A percentile compares a stretch with the other conserved stretches of the same genome.
These are phyloP conservation scores for Bombus turneri DNA, from an alignment of 1,140 invertebrate species.

Conservation along the genomic window DNA sequence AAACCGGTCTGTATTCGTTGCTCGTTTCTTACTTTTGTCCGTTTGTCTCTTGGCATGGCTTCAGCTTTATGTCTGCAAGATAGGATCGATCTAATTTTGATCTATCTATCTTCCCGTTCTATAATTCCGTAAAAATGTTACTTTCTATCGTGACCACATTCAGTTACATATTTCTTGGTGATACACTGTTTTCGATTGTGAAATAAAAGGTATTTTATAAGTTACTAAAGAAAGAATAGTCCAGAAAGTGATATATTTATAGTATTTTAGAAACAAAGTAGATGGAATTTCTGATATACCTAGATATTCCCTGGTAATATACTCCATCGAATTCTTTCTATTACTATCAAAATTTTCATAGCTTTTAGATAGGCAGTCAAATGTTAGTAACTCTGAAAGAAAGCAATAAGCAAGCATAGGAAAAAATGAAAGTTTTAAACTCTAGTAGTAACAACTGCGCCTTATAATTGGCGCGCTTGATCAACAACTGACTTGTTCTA, in stretches of 20 bases:
- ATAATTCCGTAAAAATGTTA: not conserved
- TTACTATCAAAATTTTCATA: not conserved
- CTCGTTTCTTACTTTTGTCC: slow-evolving; percentile 42
- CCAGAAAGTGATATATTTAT: not conserved
- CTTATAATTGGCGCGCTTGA: not conserved
- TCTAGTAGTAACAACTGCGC: not conserved
- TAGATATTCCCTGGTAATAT: not conserved
- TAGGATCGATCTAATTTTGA: slow-evolving; percentile 3
- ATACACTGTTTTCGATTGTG: not conserved
- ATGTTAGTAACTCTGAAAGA: not conserved
- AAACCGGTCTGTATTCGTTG: slow-evolving; percentile 80
- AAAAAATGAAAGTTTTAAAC: not conserved
- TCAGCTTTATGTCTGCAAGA: not conserved
- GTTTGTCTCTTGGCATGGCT: not conserved
- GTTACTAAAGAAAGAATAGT: not conserved
- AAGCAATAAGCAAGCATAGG: not conserved
- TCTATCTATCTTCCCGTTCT: not conserved
- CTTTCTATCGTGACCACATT: not conserved
- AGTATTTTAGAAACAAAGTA: not conserved
- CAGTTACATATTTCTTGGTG: too few relatives aligned
- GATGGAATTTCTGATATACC: not conserved
- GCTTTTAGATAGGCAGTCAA: not conserved
- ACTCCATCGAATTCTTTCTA: not conserved
- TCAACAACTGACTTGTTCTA: not conserved
- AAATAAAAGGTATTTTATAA: not conserved